Base-by-base conservation (phyloP, 2,888 invertebrate species). In the Drosophila recens region DNA sequence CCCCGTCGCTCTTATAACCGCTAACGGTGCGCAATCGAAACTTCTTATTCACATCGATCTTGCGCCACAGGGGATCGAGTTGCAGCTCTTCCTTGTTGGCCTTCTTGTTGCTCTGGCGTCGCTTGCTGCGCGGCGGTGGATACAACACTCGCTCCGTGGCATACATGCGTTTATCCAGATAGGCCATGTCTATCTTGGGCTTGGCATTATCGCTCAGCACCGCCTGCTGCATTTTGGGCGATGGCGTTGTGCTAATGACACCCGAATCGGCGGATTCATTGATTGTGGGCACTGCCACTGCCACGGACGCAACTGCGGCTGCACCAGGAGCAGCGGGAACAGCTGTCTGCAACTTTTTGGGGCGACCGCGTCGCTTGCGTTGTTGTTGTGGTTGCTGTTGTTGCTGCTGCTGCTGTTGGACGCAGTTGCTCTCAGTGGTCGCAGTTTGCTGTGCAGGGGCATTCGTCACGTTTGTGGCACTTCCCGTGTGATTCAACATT, bases 221-320 rank as follows among this genome's bases (percentile, higher is more conserved):
- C 65, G 94, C 93, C 65, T 93, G 92, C 23, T 94, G 94, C 63
- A 95, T 93, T 72, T 95, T 93, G 40, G 95, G 95, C 0, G 95
- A 94, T 54, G 95, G 95, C 54, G 95, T 95, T 6, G 95, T 98
- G 10, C 92, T 92, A 5, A 92, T 89, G 0, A 92, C 92, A 1
- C 98, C 98, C 51, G 97, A 98, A 93, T 98, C 98, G 0, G 97
- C 98, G 1, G 98, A 98, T 20, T 93, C 93, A 90, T 94, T 94
- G 30, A 94, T 94, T 49, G 93, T 93, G 11, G 83, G 80, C 11
- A 83, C 67, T 13, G 36, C 54, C 15, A 64, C 58, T 9, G 49
- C 13, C 1, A 53, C 36, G n/a, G 40, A 52, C 30, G 52, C 45
- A 33, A 62, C 58, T 5, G 23, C 46, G n/a, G 52, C 51, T 10